Base-by-base conservation (phyloP, 2,888 invertebrate genomes). In the Toxonevra muliebris region DNA sequence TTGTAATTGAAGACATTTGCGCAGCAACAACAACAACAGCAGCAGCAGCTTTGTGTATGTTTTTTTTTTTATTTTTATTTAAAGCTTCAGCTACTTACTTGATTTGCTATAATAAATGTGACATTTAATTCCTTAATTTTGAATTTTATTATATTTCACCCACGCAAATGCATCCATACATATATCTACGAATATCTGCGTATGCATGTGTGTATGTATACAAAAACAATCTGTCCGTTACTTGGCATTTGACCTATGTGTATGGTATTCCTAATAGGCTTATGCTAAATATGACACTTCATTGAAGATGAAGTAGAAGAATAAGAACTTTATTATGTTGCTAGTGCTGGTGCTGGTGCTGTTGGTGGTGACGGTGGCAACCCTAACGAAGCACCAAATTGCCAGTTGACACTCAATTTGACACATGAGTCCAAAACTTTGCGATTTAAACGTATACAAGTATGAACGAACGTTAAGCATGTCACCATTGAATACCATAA, bases 361-460 rank as follows among this genome's bases (percentile, higher is more conserved):
- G 61, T 61, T 42, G 42, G 59, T 63, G 11, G 11, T 71, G 73
- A 73, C 60, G 48, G 48, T 45, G 54, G 40, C 53, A 66, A 66
- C 66, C 65, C 53, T 65, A 63, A 66, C 65, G 66, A 63, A 54
- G 61, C 66, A 66, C 78, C 77, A 81, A 81, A 81, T 81, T 80
- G 82, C 78, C 80, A 82, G 82, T 81, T 82, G 82, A 82, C 82
- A 82, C 82, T 80, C 81, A 80, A 79, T 81, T 82, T 80, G 83
- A 79, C 81, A 66, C 41, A 61, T 61, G 61, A 66, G 55, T 40
- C 55, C 50, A 60, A 54, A 20, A 59, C 30, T 30, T 30, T 30
- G 30, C 30, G 30, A 4, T 30, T 30, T 7, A 30, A 30, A 7
- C 30, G 30, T 4, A 30, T 30, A 4, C 30, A 30, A 30, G 30